Conservation (phyloP, 2,888 invertebrate genomes). For the Crematogaster levior region DNA sequence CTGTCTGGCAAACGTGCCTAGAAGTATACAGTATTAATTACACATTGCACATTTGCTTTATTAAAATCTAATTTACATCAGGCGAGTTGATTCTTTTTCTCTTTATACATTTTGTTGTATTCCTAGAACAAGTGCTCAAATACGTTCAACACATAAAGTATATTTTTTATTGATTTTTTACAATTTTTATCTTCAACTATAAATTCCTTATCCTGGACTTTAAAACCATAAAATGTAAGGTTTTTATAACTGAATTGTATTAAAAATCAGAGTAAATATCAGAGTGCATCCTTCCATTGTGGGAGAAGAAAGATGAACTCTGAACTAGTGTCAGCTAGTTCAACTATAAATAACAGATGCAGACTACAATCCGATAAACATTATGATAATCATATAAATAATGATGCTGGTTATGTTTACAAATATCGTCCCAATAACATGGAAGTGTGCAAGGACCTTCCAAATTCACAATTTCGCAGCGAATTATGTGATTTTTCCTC, state of each 20-base stretch:
- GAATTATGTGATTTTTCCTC: neutral
- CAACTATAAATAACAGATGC: too few relatives aligned
- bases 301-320: too few relatives aligned
- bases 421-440: neutral
- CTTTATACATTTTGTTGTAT: neutral
- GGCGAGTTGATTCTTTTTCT: neutral
- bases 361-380: neutral
- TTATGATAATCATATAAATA: neutral
- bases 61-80: conserved; percentile 4
- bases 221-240: too few relatives aligned
- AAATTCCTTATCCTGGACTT: neutral
- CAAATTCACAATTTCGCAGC: neutral
- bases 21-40: conserved; percentile 29
- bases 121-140: neutral
- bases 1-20: conserved; percentile 86
- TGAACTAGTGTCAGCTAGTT: too few relatives aligned
- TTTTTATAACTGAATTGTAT: too few relatives aligned
- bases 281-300: too few relatives aligned
- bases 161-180: neutral
- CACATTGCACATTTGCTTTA: neutral
- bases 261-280: too few relatives aligned
- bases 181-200: neutral
- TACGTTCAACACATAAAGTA: too few relatives aligned
- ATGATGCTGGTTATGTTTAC: neutral
- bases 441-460: neutral